Evolutionary conservation across 2,797 vertebrate genomes (phyloP), one percentile per base, ranked within the genome.

Genomic region (Helicolenus hilgendorfi): DNA sequence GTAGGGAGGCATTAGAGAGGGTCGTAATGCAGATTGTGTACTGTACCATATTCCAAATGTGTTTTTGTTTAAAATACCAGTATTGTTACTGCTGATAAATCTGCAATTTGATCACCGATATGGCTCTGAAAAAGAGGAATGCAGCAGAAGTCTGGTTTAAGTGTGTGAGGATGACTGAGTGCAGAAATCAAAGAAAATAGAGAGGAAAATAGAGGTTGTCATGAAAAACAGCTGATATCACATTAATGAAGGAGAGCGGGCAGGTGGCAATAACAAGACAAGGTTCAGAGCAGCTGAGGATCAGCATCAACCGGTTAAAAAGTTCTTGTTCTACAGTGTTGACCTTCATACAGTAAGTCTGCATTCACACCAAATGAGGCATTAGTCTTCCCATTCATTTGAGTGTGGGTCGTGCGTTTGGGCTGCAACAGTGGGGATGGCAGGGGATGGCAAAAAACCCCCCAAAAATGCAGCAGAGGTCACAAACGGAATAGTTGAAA

Each of bases 121-220:
- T 11, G 55, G 53, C 22, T 73, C 5, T 60, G 62, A 76, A 71
- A 60, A 26, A 3, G 35, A 79, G 73, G 76, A 86, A 89, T 79
- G 70, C 58, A 41, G 33, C n/a, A 35, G 53, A 74, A 41, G 22
- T 84, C 77, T 73, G 77, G 75, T 70, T 87, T 29, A 38, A 74
- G 36, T 63, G 41, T 72, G 59, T 3, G 3, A 75, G 33, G 8
- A 20, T 0, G 1, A 65, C 1, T 64, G 55, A 55, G 15, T 38
- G 18, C 24, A 45, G 56, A 18, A 68, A 64, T 9, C 1, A 59
- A 22, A 68, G 14, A 55, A 33, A 20, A 69, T 4, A 2, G 14
- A 27, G 15, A 58, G 15, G 24, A 59, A 24, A 59, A 59, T 8
- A 8, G 10, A 58, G 31, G 41, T 59, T 45, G 35, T 24, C 18